Evolutionary conservation across 2,113 vertebrate genomes (phyloP), one percentile per base, ranked within the genome.

Genomic region (Danionella cerebrum): DNA sequence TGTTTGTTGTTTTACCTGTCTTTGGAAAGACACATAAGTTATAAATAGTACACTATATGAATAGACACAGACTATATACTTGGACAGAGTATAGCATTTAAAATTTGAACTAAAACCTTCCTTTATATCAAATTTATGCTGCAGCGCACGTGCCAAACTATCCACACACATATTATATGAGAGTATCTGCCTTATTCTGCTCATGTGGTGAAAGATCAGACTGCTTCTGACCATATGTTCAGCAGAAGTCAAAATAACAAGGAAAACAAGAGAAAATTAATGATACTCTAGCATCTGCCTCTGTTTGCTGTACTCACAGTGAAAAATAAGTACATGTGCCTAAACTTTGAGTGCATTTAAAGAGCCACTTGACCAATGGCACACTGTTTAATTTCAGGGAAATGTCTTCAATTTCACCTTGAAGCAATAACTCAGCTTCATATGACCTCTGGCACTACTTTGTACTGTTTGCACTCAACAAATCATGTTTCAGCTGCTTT

Each of bases 141-240:
- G 19, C n/a, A 25, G 36, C 54, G 14, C 16, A 8, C 25, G 16
- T 41, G 13, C 13, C 9, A 19, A 39, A 19, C 38, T 11, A 39
- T 36, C 27, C 4, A 18, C n/a, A 44, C 38, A 59, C 24, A 27
- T 59, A 59, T 27, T 59, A 29, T 59, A 38, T 25, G 55, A 45
- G n/a, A 38, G 25, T 18, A 67, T 57, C 6, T 29, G 21, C 22
- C 19, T 67, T 53, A n/a, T 24, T 21, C 6, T 19, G 27, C 39
- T 31, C 38, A n/a, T 47, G 24, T 38, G 35, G 19, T n/a, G 16
- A 69, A 51, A 73, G 18, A 24, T 65, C 44, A 51, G 31, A 65
- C 10, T 11, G 5, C 16, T 24, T 18, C 9, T 18, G n/a, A 70
- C 42, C 65, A 62, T 64, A 51, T 52, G 42, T 65, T 50, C 7